phyloP scores from a whole-genome alignment of 2,888 invertebrate genomes.

The Dexiosoma caninum region DNA sequence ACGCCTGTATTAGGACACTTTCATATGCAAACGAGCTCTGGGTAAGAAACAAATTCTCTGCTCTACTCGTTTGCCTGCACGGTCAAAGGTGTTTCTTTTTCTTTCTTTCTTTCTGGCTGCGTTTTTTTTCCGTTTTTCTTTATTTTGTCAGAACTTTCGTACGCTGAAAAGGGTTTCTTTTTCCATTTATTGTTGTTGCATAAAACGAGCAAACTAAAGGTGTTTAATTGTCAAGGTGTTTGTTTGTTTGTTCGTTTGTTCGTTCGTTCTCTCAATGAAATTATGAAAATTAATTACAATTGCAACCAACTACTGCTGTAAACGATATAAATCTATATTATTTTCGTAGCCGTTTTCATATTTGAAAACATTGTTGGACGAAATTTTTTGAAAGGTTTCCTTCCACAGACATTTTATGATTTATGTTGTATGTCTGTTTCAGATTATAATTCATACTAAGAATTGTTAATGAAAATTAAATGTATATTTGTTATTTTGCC shows the following conservation, averaged over 20 bases:
- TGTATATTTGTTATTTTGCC: too few relatives aligned
- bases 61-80: conserved; percentile 10
- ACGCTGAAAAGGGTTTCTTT: conserved; percentile 48
- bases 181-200: conserved; percentile 15
- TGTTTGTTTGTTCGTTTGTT: conserved; percentile 23
- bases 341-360: background rate
- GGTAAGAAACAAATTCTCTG: background rate
- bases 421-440: conserved; percentile 24
- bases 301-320: conserved; percentile 36
- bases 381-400: conserved; percentile 7
- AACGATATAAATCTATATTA: conserved; percentile 55
- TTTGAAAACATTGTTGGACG: background rate
- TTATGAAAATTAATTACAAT: conserved; percentile 63
- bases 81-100: conserved; percentile 59
- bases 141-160: background rate
- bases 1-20: conserved; percentile 59
- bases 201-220: conserved; percentile 59
- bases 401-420: conserved; percentile 23
- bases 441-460: background rate
- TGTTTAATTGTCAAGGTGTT: conserved; percentile 62
- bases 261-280: conserved; percentile 40
- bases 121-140: too few relatives aligned
- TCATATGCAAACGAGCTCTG: conserved; percentile 64
- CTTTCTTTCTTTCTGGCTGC: too few relatives aligned
- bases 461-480: background rate